These are phyloP conservation scores for Thera britannica DNA, from an alignment of 2,888 invertebrate genomes.

Conservation along the genomic window DNA sequence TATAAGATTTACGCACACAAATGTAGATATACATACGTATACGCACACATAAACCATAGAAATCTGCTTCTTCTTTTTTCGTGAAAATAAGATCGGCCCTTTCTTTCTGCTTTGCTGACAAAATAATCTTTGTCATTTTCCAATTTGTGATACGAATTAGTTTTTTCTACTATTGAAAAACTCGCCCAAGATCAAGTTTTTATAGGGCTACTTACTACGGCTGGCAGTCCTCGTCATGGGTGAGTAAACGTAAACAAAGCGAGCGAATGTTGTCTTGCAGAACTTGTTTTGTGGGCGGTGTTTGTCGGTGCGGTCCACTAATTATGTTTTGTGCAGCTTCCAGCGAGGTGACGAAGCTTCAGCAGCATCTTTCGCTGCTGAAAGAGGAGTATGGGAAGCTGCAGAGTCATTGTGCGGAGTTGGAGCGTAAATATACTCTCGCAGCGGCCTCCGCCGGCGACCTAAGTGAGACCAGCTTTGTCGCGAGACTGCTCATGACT, in stretches of 20 bases:
- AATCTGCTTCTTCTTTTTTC: too few relatives aligned
- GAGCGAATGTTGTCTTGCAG: slow-evolving; percentile 43
- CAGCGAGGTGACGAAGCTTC: slow-evolving; percentile 87
- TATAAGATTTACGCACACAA: too few relatives aligned
- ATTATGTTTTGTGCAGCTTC: slow-evolving; percentile 78
- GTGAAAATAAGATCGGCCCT: too few relatives aligned
- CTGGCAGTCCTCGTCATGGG: slow-evolving; percentile 68
- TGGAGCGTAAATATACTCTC: slow-evolving; percentile 93
- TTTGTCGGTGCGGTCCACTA: slow-evolving; percentile 52
- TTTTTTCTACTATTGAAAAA: slow-evolving; percentile 51
- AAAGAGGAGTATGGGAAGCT: slow-evolving; percentile 96
- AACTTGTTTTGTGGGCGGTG: slow-evolving; percentile 73
- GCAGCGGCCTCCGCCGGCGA: slow-evolving; percentile 88
- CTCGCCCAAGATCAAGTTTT: slow-evolving; percentile 50
- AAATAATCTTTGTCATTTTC: slow-evolving; percentile 44
- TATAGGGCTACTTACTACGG: slow-evolving; percentile 46
- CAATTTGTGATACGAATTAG: slow-evolving; percentile 51
- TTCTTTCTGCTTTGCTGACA: slow-evolving; percentile 39
- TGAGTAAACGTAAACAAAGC: slow-evolving; percentile 60
- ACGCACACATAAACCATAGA: too few relatives aligned
- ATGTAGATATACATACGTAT: too few relatives aligned
- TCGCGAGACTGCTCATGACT: slow-evolving; percentile 91
- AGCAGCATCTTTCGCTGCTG: slow-evolving; percentile 93
- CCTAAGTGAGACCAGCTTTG: slow-evolving; percentile 91
- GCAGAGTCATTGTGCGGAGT: slow-evolving; percentile 91